Conservation (phyloP, 2,888 invertebrate genomes). For the Criorhina ranunculi region DNA sequence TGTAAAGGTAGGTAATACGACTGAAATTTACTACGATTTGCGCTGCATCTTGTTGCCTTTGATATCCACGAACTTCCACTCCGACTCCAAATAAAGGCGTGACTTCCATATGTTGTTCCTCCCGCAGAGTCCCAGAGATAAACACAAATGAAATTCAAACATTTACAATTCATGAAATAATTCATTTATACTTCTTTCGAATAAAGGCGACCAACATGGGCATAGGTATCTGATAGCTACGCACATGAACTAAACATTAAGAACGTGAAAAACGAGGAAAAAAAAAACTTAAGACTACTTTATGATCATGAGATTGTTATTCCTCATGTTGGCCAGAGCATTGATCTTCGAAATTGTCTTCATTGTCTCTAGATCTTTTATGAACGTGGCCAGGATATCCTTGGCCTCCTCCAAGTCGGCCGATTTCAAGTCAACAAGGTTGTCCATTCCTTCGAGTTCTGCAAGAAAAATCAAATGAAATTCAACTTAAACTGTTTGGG, state of each 20-base stretch:
- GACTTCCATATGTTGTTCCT: no score
- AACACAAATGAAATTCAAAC: not conserved
- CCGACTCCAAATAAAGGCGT: no score
- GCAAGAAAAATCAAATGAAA: constrained; percentile 33
- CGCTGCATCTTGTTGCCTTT: no score
- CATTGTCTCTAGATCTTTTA: constrained; percentile 90
- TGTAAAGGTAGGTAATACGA: constrained; percentile 25
- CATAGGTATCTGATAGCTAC: constrained; percentile 1
- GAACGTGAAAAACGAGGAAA: not conserved
- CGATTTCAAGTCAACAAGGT: constrained; percentile 85
- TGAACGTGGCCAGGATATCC: constrained; percentile 90
- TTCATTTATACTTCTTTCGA: constrained; percentile 1
- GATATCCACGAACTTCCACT: no score
- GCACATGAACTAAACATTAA: not conserved
- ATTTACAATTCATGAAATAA: not conserved
- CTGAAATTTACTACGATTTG: not conserved
- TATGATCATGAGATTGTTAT: constrained; percentile 53
- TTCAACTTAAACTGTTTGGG: not conserved
- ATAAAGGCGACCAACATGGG: not conserved
- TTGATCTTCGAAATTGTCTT: constrained; percentile 88
- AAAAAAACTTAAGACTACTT: constrained; percentile 33
- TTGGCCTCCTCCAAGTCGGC: constrained; percentile 87
- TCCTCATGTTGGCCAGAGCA: constrained; percentile 80
- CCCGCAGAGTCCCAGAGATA: no score
- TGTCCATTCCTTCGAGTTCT: constrained; percentile 83